phyloP scores from a whole-genome alignment of 2,113 vertebrate genomes.

The Calidris pygmaea region DNA sequence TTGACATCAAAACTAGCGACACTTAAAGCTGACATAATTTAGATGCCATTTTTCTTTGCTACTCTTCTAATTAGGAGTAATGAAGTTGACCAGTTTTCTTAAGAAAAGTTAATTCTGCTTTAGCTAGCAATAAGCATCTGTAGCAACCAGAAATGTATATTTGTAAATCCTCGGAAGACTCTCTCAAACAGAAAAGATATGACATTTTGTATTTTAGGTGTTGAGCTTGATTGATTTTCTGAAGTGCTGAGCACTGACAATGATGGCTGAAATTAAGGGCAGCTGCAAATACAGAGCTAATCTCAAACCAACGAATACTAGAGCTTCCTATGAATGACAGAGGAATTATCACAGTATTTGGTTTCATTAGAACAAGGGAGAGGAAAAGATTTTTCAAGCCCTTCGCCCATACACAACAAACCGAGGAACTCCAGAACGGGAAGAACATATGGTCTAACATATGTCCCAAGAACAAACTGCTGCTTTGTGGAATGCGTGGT shows the following conservation, averaged over 20 bases:
- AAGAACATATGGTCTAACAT: slow-evolving; percentile 16
- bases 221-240: not conserved
- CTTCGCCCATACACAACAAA: not conserved
- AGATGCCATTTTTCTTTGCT: not conserved
- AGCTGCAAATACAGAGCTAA: not conserved
- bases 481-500: not conserved
- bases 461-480: slow-evolving; percentile 8
- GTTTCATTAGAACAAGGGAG: not conserved
- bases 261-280: not conserved
- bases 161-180: not conserved
- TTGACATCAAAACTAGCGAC: not conserved
- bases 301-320: not conserved
- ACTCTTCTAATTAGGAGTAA: not conserved
- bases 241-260: not conserved
- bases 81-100: not conserved
- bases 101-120: not conserved
- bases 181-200: not conserved
- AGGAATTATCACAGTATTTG: not conserved
- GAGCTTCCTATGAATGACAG: not conserved
- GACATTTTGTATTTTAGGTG: not conserved
- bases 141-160: not conserved
- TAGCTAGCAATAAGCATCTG: not conserved
- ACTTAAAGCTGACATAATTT: not conserved
- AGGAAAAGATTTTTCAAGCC: not conserved
- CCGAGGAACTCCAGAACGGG: not conserved